phyloP scores from a whole-genome alignment of 2,888 invertebrate genomes.

The Drosophila borborema region DNA sequence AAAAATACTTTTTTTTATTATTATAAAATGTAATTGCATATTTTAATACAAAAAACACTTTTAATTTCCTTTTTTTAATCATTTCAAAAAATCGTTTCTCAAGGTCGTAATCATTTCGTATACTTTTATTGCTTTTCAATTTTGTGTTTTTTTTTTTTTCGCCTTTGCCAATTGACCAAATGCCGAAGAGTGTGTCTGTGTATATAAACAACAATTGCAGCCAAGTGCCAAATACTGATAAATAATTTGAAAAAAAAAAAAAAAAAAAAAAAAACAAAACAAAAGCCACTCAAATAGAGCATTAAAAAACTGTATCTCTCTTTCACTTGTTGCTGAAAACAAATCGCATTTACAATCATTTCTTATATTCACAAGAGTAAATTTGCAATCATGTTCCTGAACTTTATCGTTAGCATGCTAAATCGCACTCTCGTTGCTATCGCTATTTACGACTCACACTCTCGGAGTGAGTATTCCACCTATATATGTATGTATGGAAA shows the following conservation, averaged over 20 bases:
- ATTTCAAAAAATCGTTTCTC: constrained; percentile 40
- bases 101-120: constrained; percentile 35
- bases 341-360: constrained; percentile 23
- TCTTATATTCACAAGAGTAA: constrained; percentile 30
- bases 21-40: neutral
- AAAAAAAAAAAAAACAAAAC: neutral
- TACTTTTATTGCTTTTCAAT: constrained; percentile 10
- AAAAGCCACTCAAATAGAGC: constrained; percentile 34
- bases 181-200: constrained; percentile 20
- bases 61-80: constrained; percentile 3
- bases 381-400: constrained; percentile 52
- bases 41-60: neutral
- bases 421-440: constrained; percentile 54
- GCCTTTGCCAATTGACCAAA: constrained; percentile 45
- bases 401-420: constrained; percentile 21
- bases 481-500: neutral
- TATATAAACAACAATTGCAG: constrained; percentile 21
- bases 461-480: too few species aligned
- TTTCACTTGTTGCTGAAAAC: constrained; percentile 29
- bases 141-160: constrained; percentile 16
- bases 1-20: too few species aligned
- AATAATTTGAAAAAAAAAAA: neutral
- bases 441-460: constrained; percentile 15
- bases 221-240: constrained; percentile 25
- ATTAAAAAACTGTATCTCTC: constrained; percentile 36